Evolutionary conservation across 2,113 vertebrate species (phyloP).

Genomic region (Malurus alboscapulatus): DNA sequence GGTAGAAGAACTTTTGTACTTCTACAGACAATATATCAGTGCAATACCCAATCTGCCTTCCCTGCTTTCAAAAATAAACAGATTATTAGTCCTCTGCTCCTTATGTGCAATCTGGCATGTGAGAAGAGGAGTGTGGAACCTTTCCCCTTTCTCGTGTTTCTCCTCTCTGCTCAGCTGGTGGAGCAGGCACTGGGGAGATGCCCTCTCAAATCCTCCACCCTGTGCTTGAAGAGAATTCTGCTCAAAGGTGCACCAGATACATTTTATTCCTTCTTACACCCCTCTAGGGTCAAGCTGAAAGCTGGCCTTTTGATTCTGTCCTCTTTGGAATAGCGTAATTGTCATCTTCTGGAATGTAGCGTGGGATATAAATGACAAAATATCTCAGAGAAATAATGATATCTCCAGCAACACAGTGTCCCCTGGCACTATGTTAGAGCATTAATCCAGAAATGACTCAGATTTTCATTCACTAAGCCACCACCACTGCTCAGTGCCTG

Average conservation of each 20-base stretch:
- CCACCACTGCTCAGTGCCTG: not conserved
- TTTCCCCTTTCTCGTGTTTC: not conserved
- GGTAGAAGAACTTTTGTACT: not conserved
- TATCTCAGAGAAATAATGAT: conserved; percentile 52
- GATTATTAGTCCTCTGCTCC: not conserved
- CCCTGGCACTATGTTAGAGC: conserved; percentile 26
- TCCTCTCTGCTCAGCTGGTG: not conserved
- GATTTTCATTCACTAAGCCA: not conserved
- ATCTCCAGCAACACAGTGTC: conserved; percentile 58
- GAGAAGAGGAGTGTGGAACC: not conserved
- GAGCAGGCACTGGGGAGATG: not conserved
- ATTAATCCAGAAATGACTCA: conserved; percentile 44
- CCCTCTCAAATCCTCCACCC: not conserved
- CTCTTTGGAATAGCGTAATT: conserved; percentile 31
- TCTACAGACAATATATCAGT: not conserved
- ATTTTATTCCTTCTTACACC: conserved; percentile 9
- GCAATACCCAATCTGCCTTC: not conserved
- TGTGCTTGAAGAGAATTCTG: not conserved
- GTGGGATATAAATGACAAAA: conserved; percentile 21
- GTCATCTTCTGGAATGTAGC: conserved; percentile 4
- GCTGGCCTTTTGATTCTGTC: conserved; percentile 29
- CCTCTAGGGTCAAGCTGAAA: conserved; percentile 32
- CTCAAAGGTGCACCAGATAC: not conserved
- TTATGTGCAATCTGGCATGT: not conserved
- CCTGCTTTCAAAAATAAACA: not conserved